These are phyloP conservation scores for Harpalus rubripes DNA, from an alignment of 2,888 invertebrate species.

Conservation along the genomic window DNA sequence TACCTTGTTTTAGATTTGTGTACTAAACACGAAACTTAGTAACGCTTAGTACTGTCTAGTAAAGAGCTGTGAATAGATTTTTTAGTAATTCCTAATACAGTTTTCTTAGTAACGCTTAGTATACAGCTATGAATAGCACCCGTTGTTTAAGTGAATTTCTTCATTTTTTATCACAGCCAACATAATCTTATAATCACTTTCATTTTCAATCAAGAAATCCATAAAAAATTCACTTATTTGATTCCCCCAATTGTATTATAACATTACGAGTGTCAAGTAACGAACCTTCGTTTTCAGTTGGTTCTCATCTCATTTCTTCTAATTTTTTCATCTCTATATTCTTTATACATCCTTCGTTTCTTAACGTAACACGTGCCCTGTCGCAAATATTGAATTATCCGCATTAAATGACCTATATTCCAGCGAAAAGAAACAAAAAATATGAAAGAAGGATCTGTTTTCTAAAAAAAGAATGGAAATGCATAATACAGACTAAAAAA, in stretches of 20 bases:
- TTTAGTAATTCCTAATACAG: no score
- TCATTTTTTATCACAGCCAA: no score
- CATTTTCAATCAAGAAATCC: neutral
- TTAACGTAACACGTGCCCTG: neutral
- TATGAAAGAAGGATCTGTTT: neutral
- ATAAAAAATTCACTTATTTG: neutral
- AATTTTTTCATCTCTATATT: neutral
- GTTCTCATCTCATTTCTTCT: neutral
- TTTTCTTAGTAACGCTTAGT: no score
- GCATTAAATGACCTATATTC: slow-evolving; percentile 32
- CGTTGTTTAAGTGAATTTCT: no score
- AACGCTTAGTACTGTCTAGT: no score
- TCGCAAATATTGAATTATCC: slow-evolving; percentile 18
- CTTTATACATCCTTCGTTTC: neutral
- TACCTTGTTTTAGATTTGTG: no score
- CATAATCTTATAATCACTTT: no score
- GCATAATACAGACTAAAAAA: neutral
- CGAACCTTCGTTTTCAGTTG: neutral
- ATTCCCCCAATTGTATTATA: neutral
- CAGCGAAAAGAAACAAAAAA: neutral
- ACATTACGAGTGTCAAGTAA: neutral
- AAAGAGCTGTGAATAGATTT: no score
- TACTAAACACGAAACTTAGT: no score
- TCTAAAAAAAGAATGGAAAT: neutral
- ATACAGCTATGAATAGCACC: no score